Percentiles rank a stretch among this genome's conserved stretches.
Conservation (phyloP, 2,888 invertebrate species). For the Suillia variegata region DNA sequence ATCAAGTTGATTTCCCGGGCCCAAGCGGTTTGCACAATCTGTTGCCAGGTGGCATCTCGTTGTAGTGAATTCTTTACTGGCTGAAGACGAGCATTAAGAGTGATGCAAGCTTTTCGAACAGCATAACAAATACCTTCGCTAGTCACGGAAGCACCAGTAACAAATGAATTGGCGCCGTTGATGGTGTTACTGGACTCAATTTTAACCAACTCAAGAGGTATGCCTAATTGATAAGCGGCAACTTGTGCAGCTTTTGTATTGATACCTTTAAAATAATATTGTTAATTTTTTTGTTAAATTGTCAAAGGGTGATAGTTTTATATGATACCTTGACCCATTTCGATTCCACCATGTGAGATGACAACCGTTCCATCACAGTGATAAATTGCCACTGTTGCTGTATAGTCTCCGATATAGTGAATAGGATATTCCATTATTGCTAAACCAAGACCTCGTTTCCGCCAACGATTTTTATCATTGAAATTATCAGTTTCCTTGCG, state of each 20-base stretch:
- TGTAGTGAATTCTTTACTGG: conserved; percentile 65
- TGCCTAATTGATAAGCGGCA: conserved; percentile 72
- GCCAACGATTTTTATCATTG: conserved; percentile 78
- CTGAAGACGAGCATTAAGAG: conserved; percentile 66
- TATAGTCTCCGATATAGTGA: conserved; percentile 63
- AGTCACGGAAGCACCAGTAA: conserved; percentile 73
- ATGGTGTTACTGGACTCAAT: conserved; percentile 72
- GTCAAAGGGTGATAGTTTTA: too few species aligned
- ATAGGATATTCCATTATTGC: conserved; percentile 73
- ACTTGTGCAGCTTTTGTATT: conserved; percentile 77
- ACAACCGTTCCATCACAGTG: conserved; percentile 75
- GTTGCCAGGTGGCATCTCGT: conserved; percentile 65
- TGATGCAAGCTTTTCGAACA: conserved; percentile 69
- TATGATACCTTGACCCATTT: conserved; percentile 76
- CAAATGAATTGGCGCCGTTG: conserved; percentile 69
- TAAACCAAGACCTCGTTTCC: conserved; percentile 74
- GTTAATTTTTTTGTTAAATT: too few species aligned
- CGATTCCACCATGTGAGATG: conserved; percentile 74
- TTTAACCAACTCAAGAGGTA: conserved; percentile 70
- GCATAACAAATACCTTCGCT: conserved; percentile 71
- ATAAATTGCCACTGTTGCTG: conserved; percentile 71
- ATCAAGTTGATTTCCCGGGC: conserved; percentile 66
- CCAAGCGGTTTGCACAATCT: conserved; percentile 65
- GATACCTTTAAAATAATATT: conserved; percentile 34
- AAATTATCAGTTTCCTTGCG: conserved; percentile 65